A percentile compares a stretch with the other conserved stretches of the same genome.
Conservation (phyloP, 53 echinoderm and acorn worm species). For the Temnopleurus reevesii region DNA sequence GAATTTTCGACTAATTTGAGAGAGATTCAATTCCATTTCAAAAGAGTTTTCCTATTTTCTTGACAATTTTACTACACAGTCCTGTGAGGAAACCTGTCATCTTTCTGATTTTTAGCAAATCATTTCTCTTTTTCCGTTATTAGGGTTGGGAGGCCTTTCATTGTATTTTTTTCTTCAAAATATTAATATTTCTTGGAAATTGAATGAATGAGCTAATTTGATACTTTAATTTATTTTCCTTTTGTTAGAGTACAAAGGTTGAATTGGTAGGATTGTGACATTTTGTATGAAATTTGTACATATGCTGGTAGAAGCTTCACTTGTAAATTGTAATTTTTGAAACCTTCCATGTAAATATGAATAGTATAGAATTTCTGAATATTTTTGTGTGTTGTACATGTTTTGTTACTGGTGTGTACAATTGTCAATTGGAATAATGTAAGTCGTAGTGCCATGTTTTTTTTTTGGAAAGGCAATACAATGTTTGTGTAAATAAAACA, state of each 20-base stretch:
- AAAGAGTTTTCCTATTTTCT: no score
- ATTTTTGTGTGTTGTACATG: slow-evolving; percentile 59
- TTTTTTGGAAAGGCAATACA: slow-evolving; percentile 44
- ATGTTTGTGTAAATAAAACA: slow-evolving; percentile 49
- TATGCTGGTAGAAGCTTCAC: slow-evolving; percentile 15
- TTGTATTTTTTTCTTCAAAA: no score
- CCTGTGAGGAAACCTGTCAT: no score
- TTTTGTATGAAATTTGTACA: slow-evolving; percentile 48
- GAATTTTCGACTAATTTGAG: no score
- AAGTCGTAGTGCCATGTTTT: slow-evolving; percentile 23
- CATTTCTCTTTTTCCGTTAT: no score
- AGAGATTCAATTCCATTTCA: no score
- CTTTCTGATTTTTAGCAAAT: no score
- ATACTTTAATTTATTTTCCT: slow-evolving; percentile 8
- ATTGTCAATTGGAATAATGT: slow-evolving; percentile 35
- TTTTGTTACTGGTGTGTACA: slow-evolving; percentile 48
- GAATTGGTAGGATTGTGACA: background rate
- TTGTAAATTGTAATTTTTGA: slow-evolving; percentile 41
- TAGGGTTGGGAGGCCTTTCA: no score
- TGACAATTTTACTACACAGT: no score
- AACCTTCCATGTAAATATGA: slow-evolving; percentile 58
- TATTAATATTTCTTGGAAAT: background rate
- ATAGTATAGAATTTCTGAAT: slow-evolving; percentile 61
- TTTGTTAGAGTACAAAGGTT: background rate
- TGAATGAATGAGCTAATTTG: background rate